Conservation (phyloP, 1,140 invertebrate genomes). For the Aphaenogaster ashmeadi region DNA sequence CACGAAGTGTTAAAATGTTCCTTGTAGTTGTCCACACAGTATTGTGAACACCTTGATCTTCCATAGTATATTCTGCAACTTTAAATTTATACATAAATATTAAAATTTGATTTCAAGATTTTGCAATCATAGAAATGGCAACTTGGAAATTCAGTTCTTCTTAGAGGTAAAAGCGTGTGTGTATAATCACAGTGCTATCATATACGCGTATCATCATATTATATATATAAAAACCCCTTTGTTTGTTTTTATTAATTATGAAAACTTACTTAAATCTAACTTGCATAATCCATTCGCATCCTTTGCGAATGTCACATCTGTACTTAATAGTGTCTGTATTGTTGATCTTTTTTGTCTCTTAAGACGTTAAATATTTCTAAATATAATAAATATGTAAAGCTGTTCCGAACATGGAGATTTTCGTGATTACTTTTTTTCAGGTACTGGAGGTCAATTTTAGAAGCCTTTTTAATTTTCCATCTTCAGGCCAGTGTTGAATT, state of each 20-base stretch:
- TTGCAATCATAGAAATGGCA: slow-evolving; percentile 82
- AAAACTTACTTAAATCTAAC: slow-evolving; percentile 15
- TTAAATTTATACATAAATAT: slow-evolving; percentile 82
- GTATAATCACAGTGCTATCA: slow-evolving; percentile 81
- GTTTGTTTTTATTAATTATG: slow-evolving; percentile 6
- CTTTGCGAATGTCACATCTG: background rate
- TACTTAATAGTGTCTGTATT: background rate
- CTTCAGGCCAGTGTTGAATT: background rate
- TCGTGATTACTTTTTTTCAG: background rate
- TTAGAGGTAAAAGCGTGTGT: slow-evolving; percentile 88
- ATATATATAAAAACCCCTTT: background rate
- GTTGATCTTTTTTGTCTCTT: background rate
- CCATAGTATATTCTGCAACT: slow-evolving; percentile 94
- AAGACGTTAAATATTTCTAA: background rate
- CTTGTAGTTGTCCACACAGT: slow-evolving; percentile 94
- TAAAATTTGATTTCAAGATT: slow-evolving; percentile 90
- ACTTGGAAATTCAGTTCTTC: slow-evolving; percentile 89
- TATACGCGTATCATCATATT: slow-evolving; percentile 80
- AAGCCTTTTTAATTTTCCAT: background rate
- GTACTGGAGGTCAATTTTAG: background rate
- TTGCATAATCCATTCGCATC: background rate
- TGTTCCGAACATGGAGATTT: background rate
- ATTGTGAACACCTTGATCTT: slow-evolving; percentile 97
- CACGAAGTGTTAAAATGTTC: background rate
- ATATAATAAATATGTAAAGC: background rate